Base-by-base conservation (phyloP, 2,888 invertebrate species). In the Nebria salina region DNA sequence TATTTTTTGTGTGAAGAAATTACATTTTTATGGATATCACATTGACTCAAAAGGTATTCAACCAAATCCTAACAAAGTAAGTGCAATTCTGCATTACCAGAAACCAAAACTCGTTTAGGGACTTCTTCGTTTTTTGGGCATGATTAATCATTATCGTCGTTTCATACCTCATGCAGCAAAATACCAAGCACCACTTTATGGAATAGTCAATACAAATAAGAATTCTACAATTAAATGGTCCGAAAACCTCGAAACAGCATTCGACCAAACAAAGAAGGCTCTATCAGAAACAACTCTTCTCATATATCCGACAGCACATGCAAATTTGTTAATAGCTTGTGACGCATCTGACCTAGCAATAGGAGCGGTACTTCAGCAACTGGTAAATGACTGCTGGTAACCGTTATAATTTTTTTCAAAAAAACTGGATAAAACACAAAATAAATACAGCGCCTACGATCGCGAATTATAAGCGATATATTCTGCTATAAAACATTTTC, bases 391-490 rank as follows among this genome's bases (percentile, higher is more conserved):
- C 7, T 9, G 73, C 0, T 85, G 86, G 86, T 83, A 87, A 82
- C 87, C 88, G 0, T 74, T 88, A 2, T 86, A 85, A 0, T 88
- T 88, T 75, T 88, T 86, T 75, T 87, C 87, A 0, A 83, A 83
- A 42, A 87, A 86, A 72, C 82, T 88, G 0, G 85, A 77, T n/a
- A 76, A 83, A 2, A 74, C 86, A 0, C 85, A 89, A 77, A 72
- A 41, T 13, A 87, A 87, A 7, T 89, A 88, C 73, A 86, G 87
- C n/a, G 86, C 86, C 34, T 89, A 88, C 82, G 88, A 89, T 77
- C 54, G 88, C 2, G 88, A 89, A 83, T 85, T 89, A 0, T 83
- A 88, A 3, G 88, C 88, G 0, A 86, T 87, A 2, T 89, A 88
- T 77, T 82, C 84, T 75, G 86, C 86, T 84, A 89, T 0, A 85